A percentile compares a stretch with the other conserved stretches of the same genome.
phyloP scores from a whole-genome alignment of 2,888 invertebrate genomes.

The Tolmerus cingulatus region DNA sequence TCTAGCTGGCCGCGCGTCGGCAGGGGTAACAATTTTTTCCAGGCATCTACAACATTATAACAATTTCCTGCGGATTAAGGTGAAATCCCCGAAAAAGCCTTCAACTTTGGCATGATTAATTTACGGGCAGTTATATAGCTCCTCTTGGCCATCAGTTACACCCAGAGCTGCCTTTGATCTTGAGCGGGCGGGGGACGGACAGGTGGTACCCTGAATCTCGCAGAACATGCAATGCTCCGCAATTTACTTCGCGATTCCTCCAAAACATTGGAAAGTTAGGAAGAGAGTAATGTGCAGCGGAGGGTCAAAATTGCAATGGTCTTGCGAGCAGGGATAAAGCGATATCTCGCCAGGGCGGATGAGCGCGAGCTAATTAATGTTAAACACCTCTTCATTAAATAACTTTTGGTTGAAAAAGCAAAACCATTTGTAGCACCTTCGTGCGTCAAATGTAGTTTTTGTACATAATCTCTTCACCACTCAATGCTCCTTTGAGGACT shows the following conservation, averaged over 20 bases:
- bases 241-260: neutral
- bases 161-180: neutral
- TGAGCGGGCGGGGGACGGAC: neutral
- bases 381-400: conserved; percentile 31
- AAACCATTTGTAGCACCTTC: neutral
- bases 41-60: neutral
- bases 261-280: neutral
- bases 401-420: neutral
- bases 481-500: neutral
- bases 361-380: conserved; percentile 4
- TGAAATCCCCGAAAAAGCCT: neutral
- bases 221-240: neutral
- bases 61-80: neutral
- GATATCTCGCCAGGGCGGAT: neutral
- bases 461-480: neutral
- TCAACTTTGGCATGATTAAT: neutral
- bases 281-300: neutral
- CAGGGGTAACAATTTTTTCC: neutral
- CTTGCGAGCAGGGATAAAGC: neutral
- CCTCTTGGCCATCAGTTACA: neutral
- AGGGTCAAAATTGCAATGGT: neutral
- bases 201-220: neutral
- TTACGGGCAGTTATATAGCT: neutral
- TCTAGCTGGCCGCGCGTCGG: neutral
- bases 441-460: neutral